Percentiles rank a stretch among this genome's conserved stretches.
Conservation (phyloP, 2,113 vertebrate genomes). For the Cephalopterus ornatus region DNA sequence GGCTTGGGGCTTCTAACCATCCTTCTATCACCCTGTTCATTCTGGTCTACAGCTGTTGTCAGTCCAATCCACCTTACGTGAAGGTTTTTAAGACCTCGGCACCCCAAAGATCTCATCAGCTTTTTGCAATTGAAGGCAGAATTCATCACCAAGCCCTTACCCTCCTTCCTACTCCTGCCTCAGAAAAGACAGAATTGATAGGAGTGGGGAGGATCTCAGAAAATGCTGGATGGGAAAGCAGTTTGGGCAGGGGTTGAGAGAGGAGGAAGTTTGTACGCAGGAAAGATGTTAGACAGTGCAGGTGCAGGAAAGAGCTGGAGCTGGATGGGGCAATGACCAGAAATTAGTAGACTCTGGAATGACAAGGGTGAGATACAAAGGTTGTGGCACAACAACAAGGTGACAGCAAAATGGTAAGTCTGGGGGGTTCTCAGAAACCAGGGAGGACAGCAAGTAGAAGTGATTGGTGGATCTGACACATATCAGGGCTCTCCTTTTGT, state of each 20-base stretch:
- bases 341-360: neutral
- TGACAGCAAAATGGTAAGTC: neutral
- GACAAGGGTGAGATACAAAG: neutral
- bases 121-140: neutral
- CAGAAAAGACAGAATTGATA: neutral
- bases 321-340: neutral
- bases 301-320: neutral
- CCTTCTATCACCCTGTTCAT: neutral
- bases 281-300: neutral
- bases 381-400: neutral
- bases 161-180: neutral
- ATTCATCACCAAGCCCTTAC: neutral
- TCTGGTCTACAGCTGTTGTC: neutral
- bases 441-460: neutral
- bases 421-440: neutral
- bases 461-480: neutral
- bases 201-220: neutral
- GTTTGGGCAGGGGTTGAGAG: neutral
- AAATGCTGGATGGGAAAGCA: neutral
- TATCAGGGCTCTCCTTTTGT: constrained; percentile 34
- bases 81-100: neutral
- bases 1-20: neutral
- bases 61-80: neutral
- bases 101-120: neutral
- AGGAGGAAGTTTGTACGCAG: neutral